These are phyloP conservation scores for Drosophila lacteicornis DNA, from an alignment of 1,140 invertebrate species.

Conservation along the genomic window DNA sequence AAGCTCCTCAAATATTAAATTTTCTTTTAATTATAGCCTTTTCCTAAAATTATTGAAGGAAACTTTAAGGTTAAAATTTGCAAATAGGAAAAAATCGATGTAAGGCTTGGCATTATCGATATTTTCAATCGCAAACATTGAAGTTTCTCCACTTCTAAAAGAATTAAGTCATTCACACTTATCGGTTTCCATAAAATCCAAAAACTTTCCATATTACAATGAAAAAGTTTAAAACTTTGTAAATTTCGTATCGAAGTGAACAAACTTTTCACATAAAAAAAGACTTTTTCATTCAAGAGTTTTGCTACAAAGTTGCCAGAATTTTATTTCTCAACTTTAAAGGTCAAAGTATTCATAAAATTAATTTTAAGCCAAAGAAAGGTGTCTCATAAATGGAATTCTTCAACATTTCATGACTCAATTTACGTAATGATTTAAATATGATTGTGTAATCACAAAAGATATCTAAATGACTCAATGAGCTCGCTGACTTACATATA, in stretches of 20 bases:
- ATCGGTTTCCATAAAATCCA: constrained; percentile 1
- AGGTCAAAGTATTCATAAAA: not conserved
- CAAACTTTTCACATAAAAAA: constrained; percentile 3
- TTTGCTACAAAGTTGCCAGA: not conserved
- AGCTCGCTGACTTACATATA: not conserved
- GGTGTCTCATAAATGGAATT: not conserved
- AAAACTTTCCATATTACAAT: constrained; percentile 1
- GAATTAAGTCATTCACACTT: not conserved
- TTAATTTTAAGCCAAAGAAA: not conserved
- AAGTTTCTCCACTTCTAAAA: too few species aligned
- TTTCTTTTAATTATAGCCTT: not conserved
- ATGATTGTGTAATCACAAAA: not conserved
- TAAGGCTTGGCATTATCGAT: too few species aligned
- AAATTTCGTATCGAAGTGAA: not conserved
- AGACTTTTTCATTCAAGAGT: not conserved
- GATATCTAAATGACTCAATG: constrained; percentile 20
- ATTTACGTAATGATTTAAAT: constrained; percentile 2
- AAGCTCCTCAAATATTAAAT: not conserved
- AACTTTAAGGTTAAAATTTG: too few species aligned
- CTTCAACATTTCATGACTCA: constrained; percentile 2
- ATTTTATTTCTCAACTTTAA: not conserved
- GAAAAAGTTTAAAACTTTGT: not conserved
- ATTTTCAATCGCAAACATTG: too few species aligned
- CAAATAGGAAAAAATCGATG: too few species aligned
- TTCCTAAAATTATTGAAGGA: too few species aligned